Evolutionary conservation across 2,888 invertebrate species (phyloP), one percentile per base, ranked within the genome.

Genomic region (Ephialtes manifestator): DNA sequence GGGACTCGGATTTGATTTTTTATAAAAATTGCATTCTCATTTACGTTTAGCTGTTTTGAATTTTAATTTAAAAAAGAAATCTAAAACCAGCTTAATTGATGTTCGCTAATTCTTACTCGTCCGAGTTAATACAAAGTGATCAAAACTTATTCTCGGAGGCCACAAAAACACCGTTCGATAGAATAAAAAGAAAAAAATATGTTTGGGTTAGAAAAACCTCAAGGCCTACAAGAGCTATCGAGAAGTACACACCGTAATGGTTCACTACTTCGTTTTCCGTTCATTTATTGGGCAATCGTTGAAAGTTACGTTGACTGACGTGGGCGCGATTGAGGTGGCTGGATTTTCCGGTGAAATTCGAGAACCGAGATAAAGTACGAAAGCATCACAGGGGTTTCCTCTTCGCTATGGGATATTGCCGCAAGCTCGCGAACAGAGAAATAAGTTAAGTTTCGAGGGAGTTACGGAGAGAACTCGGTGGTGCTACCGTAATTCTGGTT

Each of bases 251-350:
- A 74, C 35, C 13, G 63, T 60, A 43, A 60, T 46, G 48, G 20
- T 43, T 60, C 46, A 24, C 58, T 48, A 18, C 70, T 35, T 67
- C n/a, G 20, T 24, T 58, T 24, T 31, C 20, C 46, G n/a, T 70
- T 60, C n/a, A 35, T 78, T 71, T 58, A 51, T 71, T 51, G 60
- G 46, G 35, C 48, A 51, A 63, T 71, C 79, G 31, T 60, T 10
- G 79, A 43, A 71, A 79, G 63, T 63, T 71, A 65, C 63, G 39
- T 71, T 53, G 28, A 71, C 43, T 46, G 71, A 71, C 70, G 60
- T 46, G 74, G n/a, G 60, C 60, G 13, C 60, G 46, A 72, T 63
- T 71, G 70, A 39, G 55, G 24, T 20, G 31, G 68, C 46, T 48
- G 15, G 58, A 78, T 48, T 48, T 65, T 71, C 39, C n/a, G 31